Evolutionary conservation across 2,888 invertebrate genomes (phyloP), one percentile per base, ranked within the genome.

Genomic region (Chorisops tibialis): DNA sequence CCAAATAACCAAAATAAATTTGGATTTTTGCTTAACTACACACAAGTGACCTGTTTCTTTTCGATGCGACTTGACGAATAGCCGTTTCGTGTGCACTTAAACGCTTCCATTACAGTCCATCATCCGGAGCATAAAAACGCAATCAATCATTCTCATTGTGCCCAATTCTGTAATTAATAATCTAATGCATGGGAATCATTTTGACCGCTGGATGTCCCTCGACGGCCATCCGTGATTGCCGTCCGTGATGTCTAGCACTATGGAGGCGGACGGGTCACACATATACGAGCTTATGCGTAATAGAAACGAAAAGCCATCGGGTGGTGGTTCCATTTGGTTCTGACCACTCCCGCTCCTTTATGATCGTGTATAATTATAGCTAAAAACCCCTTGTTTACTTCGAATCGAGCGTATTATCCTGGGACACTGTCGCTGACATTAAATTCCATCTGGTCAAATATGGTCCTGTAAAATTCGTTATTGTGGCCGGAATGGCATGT

Each of bases 391-490:
- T 30, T 30, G 30, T 30, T 30, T 30, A 30, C 30, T 30, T 30
- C 30, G 30, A 30, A 30, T 30, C 30, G 30, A 30, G 30, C 30
- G 30, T 30, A 30, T 30, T 30, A 30, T 30, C 30, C 1, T 7
- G 30, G 30, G 3, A 30, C 5, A 30, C 30, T 30, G 30, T 30
- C 30, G 18, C 43, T n/a, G 30, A 60, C 59, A 60, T 39, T 60
- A 50, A 60, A 60, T 50, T 60, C 41, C 59, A 60, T 60, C 41
- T 50, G 59, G 59, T 60, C 50, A 50, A 60, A 50, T 60, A 50
- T 50, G 50, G 59, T 49, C 14, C 50, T 41, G 49, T 41, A 60
- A 60, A 60, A 60, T 30, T 39, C 43, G 50, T 60, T 60, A 60
- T 60, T 60, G 59, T 50, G 59, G 59, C 24, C 49, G 41, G 30